Conservation (phyloP, 2,888 invertebrate species). For the Clitarchus hookeri region DNA sequence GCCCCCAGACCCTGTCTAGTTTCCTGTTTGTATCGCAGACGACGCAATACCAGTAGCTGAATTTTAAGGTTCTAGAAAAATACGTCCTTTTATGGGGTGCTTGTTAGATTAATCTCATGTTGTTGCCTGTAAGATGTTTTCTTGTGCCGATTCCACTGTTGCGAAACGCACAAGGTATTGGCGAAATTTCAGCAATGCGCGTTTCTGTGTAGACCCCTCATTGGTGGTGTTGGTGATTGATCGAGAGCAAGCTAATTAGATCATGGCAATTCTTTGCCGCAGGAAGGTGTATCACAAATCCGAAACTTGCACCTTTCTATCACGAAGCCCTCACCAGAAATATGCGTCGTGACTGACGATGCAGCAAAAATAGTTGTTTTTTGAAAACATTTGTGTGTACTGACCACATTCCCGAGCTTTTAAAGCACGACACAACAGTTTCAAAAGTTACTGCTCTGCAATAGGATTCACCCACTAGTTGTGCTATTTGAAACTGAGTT, state of each 20-base stretch:
- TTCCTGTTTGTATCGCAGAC: not conserved
- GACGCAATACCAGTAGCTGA: not conserved
- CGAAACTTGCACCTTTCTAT: too few relatives aligned
- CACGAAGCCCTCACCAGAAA: not conserved
- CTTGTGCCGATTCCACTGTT: not conserved
- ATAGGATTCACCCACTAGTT: not conserved
- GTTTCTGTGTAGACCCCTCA: too few relatives aligned
- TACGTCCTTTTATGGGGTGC: not conserved
- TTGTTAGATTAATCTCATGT: not conserved
- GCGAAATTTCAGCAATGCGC: too few relatives aligned
- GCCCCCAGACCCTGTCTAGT: not conserved
- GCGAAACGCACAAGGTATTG: too few relatives aligned
- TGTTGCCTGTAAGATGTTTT: not conserved
- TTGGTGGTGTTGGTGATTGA: too few relatives aligned
- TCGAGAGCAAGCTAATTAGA: too few relatives aligned
- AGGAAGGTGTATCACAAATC: too few relatives aligned
- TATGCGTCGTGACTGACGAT: not conserved
- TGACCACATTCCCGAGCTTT: not conserved
- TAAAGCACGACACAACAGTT: not conserved
- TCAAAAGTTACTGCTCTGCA: not conserved
- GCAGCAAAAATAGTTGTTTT: not conserved
- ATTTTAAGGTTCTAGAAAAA: too few relatives aligned
- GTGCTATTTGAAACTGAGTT: not conserved
- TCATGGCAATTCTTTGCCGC: too few relatives aligned
- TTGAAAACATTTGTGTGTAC: not conserved